Base-by-base conservation (phyloP, 1,140 invertebrate species). In the Drosophila bipectinata region DNA sequence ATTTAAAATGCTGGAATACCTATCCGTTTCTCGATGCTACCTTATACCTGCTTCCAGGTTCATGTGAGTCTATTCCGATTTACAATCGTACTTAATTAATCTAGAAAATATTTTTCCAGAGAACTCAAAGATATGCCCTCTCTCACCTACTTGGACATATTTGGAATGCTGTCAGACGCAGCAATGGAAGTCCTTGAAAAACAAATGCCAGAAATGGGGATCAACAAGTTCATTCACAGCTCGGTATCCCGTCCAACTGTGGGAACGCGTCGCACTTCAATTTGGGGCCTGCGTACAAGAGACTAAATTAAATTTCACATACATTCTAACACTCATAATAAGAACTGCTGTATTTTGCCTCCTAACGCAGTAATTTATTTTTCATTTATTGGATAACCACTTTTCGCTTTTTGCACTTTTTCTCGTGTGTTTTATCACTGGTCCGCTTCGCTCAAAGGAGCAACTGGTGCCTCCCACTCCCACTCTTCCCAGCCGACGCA, bases 181-280 rank as follows among this genome's bases (percentile, higher is more conserved):
- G 93, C 93, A 1, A 91, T 97, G 24, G 92, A 94, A 62, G 90
- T 91, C 1, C 79, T 93, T 3, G 77, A 93, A 32, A 85, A 93
- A 28, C 93, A 92, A 72, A 93, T 92, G 93, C 91, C 93, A 54
- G 74, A 91, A 24, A 92, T 94, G 49, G 92, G 92, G 15, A 84
- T 94, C 58, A 94, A 94, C 83, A 92, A 94, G 61, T 94, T 93
- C 51, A 93, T 93, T 75, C 93, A 93, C 75, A 94, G 97, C 75
- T 96, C 95, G 1, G 94, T 98, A 21, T 97, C 97, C 1, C 92
- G 97, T 32, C 97, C 97, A 0, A 98, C 97, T 0, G 96, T 98
- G 9, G 97, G 97, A 1, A 94, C 95, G 10, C 92, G 95, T 74
- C 93, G 97, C 78, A 97, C 97, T 0, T 97, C 96, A 26, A 96